These are phyloP conservation scores for Zoanthus sansibaricus DNA, from an alignment of 92 coral and sea anemone genomes.

Conservation along the genomic window DNA sequence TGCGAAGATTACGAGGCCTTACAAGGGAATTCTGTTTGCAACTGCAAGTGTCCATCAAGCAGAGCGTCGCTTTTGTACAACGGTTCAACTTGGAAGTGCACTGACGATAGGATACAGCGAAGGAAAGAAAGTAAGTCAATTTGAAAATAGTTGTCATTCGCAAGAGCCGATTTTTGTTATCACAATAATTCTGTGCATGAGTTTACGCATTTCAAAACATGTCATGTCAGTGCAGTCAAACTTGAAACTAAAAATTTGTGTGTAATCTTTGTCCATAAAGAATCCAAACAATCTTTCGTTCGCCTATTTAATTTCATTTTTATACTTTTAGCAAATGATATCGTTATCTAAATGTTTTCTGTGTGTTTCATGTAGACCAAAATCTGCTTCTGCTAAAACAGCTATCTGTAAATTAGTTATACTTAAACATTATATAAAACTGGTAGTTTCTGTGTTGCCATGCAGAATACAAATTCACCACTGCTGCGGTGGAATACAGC, in stretches of 20 bases:
- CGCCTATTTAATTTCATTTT: not conserved
- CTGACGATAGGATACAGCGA: not conserved
- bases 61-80: conserved; percentile 17
- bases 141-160: not conserved
- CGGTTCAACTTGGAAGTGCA: conserved; percentile 8
- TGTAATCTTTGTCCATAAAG: not conserved
- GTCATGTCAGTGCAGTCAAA: not conserved
- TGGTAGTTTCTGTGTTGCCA: too few relatives aligned
- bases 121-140: conserved; percentile 29
- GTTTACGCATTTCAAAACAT: not conserved
- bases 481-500: too few relatives aligned
- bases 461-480: too few relatives aligned
- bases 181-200: too few relatives aligned
- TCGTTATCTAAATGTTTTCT: too few relatives aligned
- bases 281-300: not conserved
- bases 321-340: not conserved
- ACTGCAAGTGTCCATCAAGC: conserved; percentile 14
- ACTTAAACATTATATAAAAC: too few relatives aligned
- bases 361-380: too few relatives aligned
- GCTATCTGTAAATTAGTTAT: too few relatives aligned
- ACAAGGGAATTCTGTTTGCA: conserved; percentile 4
- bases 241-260: not conserved
- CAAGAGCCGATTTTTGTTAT: not conserved
- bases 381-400: too few relatives aligned
- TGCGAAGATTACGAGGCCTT: not conserved